Percentiles rank a stretch among this genome's conserved stretches.
phyloP scores from a whole-genome alignment of 2,888 invertebrate genomes.

The Ophion ellenae region DNA sequence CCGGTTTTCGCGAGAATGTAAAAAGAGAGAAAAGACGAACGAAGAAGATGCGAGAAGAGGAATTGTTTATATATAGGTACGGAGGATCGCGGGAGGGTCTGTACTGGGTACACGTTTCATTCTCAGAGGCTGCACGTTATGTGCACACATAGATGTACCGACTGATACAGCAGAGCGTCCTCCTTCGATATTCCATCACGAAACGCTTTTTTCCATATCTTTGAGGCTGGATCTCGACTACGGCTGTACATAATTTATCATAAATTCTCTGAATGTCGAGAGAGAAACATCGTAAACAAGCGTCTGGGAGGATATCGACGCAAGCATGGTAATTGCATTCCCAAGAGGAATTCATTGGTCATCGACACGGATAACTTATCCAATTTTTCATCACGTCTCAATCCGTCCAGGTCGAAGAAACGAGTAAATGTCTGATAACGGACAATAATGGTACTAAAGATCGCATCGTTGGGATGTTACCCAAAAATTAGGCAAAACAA shows the following conservation, averaged over 20 bases:
- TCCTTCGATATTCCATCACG: constrained; percentile 13
- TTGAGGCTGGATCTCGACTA: not conserved
- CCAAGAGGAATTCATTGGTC: too few relatives aligned
- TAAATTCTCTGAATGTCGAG: constrained; percentile 25
- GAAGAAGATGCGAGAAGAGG: constrained; percentile 23
- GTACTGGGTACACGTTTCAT: constrained; percentile 28
- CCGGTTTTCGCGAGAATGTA: constrained; percentile 63
- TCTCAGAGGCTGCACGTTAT: constrained; percentile 12
- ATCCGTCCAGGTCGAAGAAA: too few relatives aligned
- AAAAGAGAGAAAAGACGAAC: constrained; percentile 44
- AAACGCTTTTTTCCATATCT: constrained; percentile 26
- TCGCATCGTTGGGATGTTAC: too few relatives aligned
- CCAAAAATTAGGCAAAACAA: too few relatives aligned
- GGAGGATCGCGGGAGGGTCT: constrained; percentile 23
- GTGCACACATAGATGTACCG: not conserved
- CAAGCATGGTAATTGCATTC: not conserved
- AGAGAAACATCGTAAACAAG: constrained; percentile 5
- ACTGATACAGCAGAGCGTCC: constrained; percentile 11
- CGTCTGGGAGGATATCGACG: not conserved
- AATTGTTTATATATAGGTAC: constrained; percentile 46
- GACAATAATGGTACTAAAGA: too few relatives aligned
- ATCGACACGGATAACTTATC: not conserved
- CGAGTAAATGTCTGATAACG: too few relatives aligned
- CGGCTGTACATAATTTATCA: constrained; percentile 24
- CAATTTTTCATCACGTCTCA: not conserved